Base-by-base conservation (phyloP, 1,140 invertebrate species). In the Heliothis virescens region DNA sequence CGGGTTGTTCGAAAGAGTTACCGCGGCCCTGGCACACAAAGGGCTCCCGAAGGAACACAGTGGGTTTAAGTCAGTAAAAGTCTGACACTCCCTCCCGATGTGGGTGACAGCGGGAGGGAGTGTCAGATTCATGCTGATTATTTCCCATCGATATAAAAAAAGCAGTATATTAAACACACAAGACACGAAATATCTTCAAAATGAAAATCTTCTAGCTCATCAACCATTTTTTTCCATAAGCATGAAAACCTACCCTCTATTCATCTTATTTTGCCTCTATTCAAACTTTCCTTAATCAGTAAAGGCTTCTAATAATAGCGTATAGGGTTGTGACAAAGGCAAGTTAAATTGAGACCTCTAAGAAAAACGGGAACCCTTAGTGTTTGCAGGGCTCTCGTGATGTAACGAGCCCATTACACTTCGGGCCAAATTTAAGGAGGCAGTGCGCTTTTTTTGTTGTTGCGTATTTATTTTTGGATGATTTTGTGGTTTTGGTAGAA, bases 331-430 rank as follows among this genome's bases (percentile, higher is more conserved):
- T 34, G 41, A 74, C 77, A 79, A 80, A 79, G 73, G 71, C 50
- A 63, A 67, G 60, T 65, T 50, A 75, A 80, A 80, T 80, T 75
- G 79, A 62, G 72, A 67, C 53, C 65, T 79, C 52, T 57, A 80
- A 80, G 79, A 80, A 80, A 80, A 80, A 74, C 60, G 62, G 79
- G 79, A 52, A 41, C 50, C 63, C 41, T 41, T 57, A 26, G 67
- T 73, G 62, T 80, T 75, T 80, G 79, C 79, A 47, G 53, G 79
- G 52, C 71, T 63, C 79, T 80, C 50, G 52, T 53, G 60, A 55
- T 69, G 59, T 82, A 82, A 79, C 80, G 69, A 82, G 69, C n/a
- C 50, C 16, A 53, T 53, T 82, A 74, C 80, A 82, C 60, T 79
- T 41, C 15, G n/a, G 69, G 67, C 12, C 72, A 67, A 26, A 34